Percentiles rank a stretch among this genome's conserved stretches.
phyloP scores from a whole-genome alignment of 2,113 vertebrate species.

The Turnix velox region DNA sequence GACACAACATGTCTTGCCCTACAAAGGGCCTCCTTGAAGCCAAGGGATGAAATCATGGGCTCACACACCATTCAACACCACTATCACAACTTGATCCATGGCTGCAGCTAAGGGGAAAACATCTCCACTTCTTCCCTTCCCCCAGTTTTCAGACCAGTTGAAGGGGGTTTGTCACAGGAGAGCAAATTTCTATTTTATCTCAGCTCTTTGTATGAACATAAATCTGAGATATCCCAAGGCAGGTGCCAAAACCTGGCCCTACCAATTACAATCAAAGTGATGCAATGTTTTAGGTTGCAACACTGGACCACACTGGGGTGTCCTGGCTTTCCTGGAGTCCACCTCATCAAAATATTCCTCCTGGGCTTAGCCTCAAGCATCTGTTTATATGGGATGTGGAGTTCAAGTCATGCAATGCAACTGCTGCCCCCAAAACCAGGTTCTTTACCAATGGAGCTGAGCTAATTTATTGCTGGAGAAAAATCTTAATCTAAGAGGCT shows the following conservation, averaged over 20 bases:
- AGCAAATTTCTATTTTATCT: neutral
- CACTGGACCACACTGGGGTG: neutral
- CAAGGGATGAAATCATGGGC: neutral
- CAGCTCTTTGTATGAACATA: neutral
- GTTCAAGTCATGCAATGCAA: neutral
- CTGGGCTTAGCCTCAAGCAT: neutral
- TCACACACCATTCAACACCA: neutral
- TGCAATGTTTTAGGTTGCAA: neutral
- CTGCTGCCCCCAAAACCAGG: neutral
- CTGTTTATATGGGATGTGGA: neutral
- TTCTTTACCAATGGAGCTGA: fast-evolving
- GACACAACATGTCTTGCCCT: neutral
- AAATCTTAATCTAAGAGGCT: fast-evolving
- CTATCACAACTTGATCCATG: neutral
- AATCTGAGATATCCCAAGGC: neutral
- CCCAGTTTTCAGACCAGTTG: neutral
- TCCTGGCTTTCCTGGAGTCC: neutral
- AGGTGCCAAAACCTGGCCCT: neutral
- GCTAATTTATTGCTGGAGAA: fast-evolving
- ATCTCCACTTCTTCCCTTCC: neutral
- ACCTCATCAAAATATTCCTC: neutral
- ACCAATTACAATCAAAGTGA: neutral
- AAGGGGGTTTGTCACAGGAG: neutral
- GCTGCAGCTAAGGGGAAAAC: neutral
- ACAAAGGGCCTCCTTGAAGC: neutral